phyloP scores from a whole-genome alignment of 2,888 invertebrate genomes.

The Seira ritae region DNA sequence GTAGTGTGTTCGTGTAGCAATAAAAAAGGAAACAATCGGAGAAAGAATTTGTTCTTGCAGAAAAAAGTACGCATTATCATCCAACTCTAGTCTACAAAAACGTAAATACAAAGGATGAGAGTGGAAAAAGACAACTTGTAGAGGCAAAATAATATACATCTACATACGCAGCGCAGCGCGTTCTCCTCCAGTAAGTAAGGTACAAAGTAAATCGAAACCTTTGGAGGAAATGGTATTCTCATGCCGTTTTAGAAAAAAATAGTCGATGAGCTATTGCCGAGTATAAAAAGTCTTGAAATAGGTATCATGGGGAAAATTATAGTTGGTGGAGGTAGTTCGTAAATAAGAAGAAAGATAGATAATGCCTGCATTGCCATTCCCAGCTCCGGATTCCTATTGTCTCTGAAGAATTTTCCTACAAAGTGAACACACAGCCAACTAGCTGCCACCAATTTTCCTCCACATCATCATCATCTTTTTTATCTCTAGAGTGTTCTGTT shows the following conservation, averaged over 20 bases:
- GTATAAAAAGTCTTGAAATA: slow-evolving; percentile 4
- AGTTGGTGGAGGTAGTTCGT: slow-evolving; percentile 2
- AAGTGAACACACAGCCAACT: neutral
- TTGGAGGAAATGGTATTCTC: neutral
- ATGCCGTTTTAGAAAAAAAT: neutral
- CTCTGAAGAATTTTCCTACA: neutral
- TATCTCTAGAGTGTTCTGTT: neutral
- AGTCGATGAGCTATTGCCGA: slow-evolving; percentile 6
- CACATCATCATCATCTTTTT: slow-evolving; percentile 4
- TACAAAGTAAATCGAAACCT: neutral
- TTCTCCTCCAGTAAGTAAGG: too few species aligned
- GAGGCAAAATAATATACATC: neutral
- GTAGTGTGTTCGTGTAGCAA: neutral
- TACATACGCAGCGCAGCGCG: neutral
- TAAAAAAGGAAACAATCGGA: slow-evolving; percentile 11
- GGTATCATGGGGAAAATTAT: slow-evolving; percentile 11
- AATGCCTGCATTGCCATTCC: neutral
- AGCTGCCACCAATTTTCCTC: neutral
- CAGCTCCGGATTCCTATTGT: neutral
- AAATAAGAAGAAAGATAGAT: slow-evolving; percentile 1
- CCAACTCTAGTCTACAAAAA: neutral
- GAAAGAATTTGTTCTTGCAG: neutral
- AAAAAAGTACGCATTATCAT: slow-evolving; percentile 11
- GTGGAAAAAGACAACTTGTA: neutral
- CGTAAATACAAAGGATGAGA: neutral